A percentile compares a stretch with the other conserved stretches of the same genome.
Conservation (phyloP, 2,888 invertebrate species). For the Vanessa cardui region DNA sequence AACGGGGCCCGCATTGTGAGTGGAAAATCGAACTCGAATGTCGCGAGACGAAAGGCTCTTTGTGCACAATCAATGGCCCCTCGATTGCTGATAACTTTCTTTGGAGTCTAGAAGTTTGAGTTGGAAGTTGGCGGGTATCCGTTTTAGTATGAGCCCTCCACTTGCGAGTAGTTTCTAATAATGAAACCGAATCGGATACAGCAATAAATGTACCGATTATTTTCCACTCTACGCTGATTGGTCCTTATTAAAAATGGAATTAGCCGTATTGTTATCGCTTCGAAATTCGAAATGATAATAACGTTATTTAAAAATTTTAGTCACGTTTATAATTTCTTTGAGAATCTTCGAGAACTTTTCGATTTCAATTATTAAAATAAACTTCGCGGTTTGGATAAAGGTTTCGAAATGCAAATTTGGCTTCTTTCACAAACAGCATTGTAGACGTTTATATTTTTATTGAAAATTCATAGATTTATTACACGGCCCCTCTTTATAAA, state of each 20-base stretch:
- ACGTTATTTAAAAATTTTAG: constrained; percentile 45
- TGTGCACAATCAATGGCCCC: constrained; percentile 78
- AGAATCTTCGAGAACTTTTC: constrained; percentile 20
- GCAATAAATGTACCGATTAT: constrained; percentile 28
- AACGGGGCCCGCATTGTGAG: constrained; percentile 73
- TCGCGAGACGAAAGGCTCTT: constrained; percentile 74
- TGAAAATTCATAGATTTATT: constrained; percentile 1
- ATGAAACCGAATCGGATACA: constrained; percentile 35
- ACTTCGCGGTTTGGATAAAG: constrained; percentile 12
- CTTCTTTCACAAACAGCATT: not conserved
- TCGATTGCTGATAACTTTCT: constrained; percentile 79
- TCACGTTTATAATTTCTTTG: constrained; percentile 55
- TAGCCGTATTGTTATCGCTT: constrained; percentile 4
- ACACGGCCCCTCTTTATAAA: not conserved
- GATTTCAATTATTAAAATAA: constrained; percentile 30
- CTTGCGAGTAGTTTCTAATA: constrained; percentile 40
- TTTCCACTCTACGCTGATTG: not conserved
- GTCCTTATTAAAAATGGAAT: constrained; percentile 8
- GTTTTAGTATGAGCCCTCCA: constrained; percentile 45
- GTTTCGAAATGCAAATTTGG: constrained; percentile 4
- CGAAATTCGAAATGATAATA: not conserved
- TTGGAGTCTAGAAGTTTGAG: constrained; percentile 68
- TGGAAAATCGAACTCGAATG: constrained; percentile 76
- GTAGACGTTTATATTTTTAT: constrained; percentile 4
- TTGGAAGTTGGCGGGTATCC: constrained; percentile 58